A percentile compares a stretch with the other conserved stretches of the same genome.
These are phyloP conservation scores for Rotaria macrura DNA, from an alignment of 2,888 invertebrate species.

Conservation along the genomic window DNA sequence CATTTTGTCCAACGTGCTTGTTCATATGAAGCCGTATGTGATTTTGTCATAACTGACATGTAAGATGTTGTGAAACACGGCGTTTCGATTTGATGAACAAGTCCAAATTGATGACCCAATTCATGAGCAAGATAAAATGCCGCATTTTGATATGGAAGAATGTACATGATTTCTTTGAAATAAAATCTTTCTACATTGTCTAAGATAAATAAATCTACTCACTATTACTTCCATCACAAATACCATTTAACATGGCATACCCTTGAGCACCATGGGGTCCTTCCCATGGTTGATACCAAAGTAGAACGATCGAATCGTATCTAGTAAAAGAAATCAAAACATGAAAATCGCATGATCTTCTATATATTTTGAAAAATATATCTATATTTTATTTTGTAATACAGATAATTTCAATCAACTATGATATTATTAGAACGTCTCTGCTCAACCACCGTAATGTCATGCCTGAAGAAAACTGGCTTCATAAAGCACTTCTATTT, in stretches of 20 bases:
- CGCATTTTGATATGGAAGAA: constrained; percentile 12
- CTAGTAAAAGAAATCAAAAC: background rate
- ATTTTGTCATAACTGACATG: background rate
- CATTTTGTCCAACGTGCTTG: constrained; percentile 18
- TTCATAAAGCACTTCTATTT: too few relatives aligned
- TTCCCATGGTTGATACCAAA: constrained; percentile 10
- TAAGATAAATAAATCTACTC: background rate
- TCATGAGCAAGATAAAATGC: constrained; percentile 5
- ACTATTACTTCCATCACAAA: background rate
- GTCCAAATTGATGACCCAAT: constrained; percentile 1
- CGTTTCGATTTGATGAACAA: background rate
- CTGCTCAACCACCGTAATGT: too few relatives aligned
- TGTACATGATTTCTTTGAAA: background rate
- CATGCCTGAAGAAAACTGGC: too few relatives aligned
- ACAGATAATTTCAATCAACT: too few relatives aligned
- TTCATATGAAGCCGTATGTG: background rate
- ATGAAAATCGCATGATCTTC: too few relatives aligned
- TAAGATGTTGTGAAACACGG: background rate
- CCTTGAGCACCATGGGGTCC: background rate
- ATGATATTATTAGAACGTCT: too few relatives aligned
- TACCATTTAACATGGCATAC: background rate
- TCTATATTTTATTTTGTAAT: too few relatives aligned
- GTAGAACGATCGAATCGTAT: background rate
- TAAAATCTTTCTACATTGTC: too few relatives aligned
- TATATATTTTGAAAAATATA: too few relatives aligned